Evolutionary conservation across 1,140 invertebrate species (phyloP), one percentile per base, ranked within the genome.

Genomic region (Pygmarrhopalites habei): DNA sequence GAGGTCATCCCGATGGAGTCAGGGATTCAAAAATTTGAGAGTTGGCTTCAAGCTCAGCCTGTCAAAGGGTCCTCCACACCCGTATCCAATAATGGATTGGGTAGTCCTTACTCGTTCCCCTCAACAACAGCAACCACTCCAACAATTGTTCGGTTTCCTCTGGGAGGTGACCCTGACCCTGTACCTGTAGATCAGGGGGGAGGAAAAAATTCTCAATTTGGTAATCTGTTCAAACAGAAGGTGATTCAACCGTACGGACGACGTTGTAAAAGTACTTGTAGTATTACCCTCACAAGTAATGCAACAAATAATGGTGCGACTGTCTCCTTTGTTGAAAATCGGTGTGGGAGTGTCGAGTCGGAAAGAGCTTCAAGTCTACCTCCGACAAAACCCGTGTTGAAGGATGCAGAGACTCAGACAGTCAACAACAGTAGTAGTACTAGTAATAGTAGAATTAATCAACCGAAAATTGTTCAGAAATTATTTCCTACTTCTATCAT

Each of bases 251-350:
- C 76, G 0, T 75, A 74, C 51, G 75, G 75, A 39, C 73, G 77
- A 4, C 71, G 76, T 3, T 86, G 84, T 63, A 82, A 79, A 49
- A 87, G 84, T 72, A 86, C 85, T 0, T 86, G 83, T 69, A 86
- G 81, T 69, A 86, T 86, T 41, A 78, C 83, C 10, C 60, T 75
- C 5, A 64, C 69, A 35, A 72, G 72, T 56, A 71, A 73, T 58
- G 32, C 30, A n/a, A 39, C 51, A 44, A 49, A 43, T 3, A 29
- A 44, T 7, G n/a, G n/a, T n/a, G 19, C 46, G 12, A 29, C 28
- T 4, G 49, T 52, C 2, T 52, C 49, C 5, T 52, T 52, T 52
- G 21, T 28, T 14, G 5, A 52, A 10, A 52, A 52, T 52, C 49
- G n/a, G 5, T 52, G 49, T 52, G 49, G n/a, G 5, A n/a, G 49